Base-by-base conservation (phyloP, 2,888 invertebrate species). In the Nemotelus nigrinus region DNA sequence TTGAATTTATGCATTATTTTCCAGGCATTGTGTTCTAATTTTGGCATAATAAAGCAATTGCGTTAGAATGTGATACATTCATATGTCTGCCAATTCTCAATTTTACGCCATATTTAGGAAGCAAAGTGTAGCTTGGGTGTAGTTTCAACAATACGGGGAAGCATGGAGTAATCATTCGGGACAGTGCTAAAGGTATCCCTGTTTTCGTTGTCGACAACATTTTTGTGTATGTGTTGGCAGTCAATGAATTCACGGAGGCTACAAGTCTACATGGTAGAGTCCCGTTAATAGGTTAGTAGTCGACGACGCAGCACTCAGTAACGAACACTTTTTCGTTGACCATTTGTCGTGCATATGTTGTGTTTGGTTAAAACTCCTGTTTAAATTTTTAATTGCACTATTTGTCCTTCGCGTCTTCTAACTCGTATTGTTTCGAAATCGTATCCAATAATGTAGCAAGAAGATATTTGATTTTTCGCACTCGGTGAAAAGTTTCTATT, bases 251-350 rank as follows among this genome's bases (percentile, higher is more conserved):
- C 25, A 45, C 47, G 57, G n/a, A 71, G 68, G 68, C 4, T 68
- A 8, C 55, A 41, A 55, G 55, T 57, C 67, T 64, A 77, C 41
- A 75, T 60, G 74, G 63, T 68, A 57, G 48, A 67, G 43, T 65
- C 71, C 57, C 67, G 77, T 70, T 77, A 75, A 43, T 77, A 77
- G 60, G 68, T 65, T 75, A 70, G 77, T 79, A 79, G 79, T 79
- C 70, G 79, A 79, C 75, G 74, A 60, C 41, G 63, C 64, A 68
- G 77, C 77, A 77, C 79, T 60, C 71, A 75, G 77, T 77, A 75
- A 64, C 41, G 58, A 77, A 77, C 57, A 64, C 75, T 76, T 76
- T 76, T 76, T 76, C 65, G 39, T 65, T 76, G 41, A 48, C 63
- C 60, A 60, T 44, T 47, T 41, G 43, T 25, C 60, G n/a, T 72